Base-by-base conservation (phyloP, 2,888 invertebrate genomes). In the Caenorhabditis uteleia region DNA sequence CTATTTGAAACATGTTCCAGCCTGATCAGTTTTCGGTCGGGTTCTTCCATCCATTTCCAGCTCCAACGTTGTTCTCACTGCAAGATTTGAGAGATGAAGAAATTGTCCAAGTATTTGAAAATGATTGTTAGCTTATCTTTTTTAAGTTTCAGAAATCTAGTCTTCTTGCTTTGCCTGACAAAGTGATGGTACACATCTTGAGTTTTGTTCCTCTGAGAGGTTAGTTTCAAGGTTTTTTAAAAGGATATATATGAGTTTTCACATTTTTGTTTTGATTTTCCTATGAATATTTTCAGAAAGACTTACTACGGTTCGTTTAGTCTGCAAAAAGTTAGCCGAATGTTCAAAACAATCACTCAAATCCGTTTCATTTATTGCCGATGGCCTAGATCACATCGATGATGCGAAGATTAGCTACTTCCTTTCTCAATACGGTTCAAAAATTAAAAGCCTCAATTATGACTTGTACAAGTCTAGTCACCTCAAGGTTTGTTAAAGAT, bases 401-500 rank as follows among this genome's bases (percentile, higher is more conserved):
- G 71, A 71, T 20, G 61, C 53, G 10, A 53, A 50, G 6, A 44
- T 68, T 12, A 43, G 56, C 14, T 57, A 68, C 38, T 70, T 76
- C 39, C 49, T 76, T 6, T 46, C 55, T 10, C 34, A 68, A 7
- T 70, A 70, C 53, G 73, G 74, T 23, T 34, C 31, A 14, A 56
- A 71, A 27, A 60, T 77, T 14, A 57, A 57, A 20, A 47, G 57
- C 40, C 46, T 75, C 20, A 77, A 77, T 47, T 71, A 68, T 29
- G 77, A 77, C 50, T 60, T 77, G n/a, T 77, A 65, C 53, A 61
- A 65, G 21, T 68, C 70, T 2, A 57, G 50, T 25, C 38, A 33
- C 38, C 40, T 42, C 8, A 42, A 48, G 47, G 70, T 70, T 25
- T 27, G 29, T 33, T 43, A n/a, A 25, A 10, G 14, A n/a, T 25